Conservation (phyloP, 2,797 vertebrate species). For the Allobates femoralis region DNA sequence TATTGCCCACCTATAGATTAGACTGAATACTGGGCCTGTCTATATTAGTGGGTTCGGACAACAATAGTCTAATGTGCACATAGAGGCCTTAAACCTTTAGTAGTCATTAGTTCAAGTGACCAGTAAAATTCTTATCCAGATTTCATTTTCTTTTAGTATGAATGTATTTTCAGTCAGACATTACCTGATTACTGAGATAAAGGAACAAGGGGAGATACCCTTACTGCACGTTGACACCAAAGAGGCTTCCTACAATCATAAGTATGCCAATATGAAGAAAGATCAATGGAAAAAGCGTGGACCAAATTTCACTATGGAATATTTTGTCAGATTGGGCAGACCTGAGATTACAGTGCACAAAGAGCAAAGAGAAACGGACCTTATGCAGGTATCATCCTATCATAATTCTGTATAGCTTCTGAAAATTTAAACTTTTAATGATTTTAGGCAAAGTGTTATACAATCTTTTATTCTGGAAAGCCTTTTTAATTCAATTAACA, state of each 20-base stretch:
- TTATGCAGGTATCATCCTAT: slow-evolving; percentile 46
- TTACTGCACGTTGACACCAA: not conserved
- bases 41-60: too few relatives aligned
- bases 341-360: slow-evolving; percentile 22
- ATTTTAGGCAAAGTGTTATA: too few relatives aligned
- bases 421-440: too few relatives aligned
- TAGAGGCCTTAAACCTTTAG: too few relatives aligned
- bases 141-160: slow-evolving; percentile 58
- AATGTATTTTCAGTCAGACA: slow-evolving; percentile 59
- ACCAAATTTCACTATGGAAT: slow-evolving; percentile 39
- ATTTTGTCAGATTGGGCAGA: slow-evolving; percentile 52
- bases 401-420: too few relatives aligned
- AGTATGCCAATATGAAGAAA: not conserved
- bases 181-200: slow-evolving; percentile 63
- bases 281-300: not conserved
- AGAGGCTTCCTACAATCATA: not conserved
- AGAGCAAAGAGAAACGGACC: slow-evolving; percentile 40
- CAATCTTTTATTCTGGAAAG: too few relatives aligned
- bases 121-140: not conserved
- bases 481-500: too few relatives aligned
- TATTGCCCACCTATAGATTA: too few relatives aligned
- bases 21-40: too few relatives aligned
- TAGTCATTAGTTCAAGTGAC: not conserved
- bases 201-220: slow-evolving; percentile 49
- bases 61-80: too few relatives aligned